Evolutionary conservation across 2,888 invertebrate species (phyloP), one percentile per base, ranked within the genome.

Genomic region (Ophion ellenae): DNA sequence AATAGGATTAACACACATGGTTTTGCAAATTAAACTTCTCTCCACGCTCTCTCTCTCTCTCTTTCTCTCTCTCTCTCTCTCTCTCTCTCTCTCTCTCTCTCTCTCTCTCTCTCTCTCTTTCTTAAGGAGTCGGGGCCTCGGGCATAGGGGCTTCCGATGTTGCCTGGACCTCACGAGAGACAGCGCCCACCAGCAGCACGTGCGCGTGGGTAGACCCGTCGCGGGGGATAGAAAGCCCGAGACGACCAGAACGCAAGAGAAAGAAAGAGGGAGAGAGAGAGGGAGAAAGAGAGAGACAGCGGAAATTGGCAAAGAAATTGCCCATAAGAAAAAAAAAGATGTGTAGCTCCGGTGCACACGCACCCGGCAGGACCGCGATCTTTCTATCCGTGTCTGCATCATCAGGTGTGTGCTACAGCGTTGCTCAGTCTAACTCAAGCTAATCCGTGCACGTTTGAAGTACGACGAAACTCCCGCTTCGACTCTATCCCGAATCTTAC

Each of bases 171-270:
- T 20, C 57, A 9, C 61, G 40, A 59, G 70, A 81, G 73, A 57
- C 24, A 24, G 63, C 81, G 78, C 81, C 81, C 75, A 81, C 70
- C 77, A 61, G 81, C 74, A 83, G 81, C 83, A 86, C 86, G 86
- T 86, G 86, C 86, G 86, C 86, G 86, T 86, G 86, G 86, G 83
- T 84, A 83, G 86, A 83, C 75, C 75, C 83, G 70, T 83, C 83
- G 77, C 45, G 73, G 77, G 47, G 66, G 53, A 71, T 74, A 63
- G 57, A 45, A 24, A 57, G 32, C 40, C 24, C 61, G 59, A 78
- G 67, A 76, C 28, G 73, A 79, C 73, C 66, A 53, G 40, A 66
- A 28, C 24, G 17, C 36, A 71, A 73, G 66, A 64, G 36, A 63
- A 67, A 40, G 40, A 53, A n/a, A 61, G 63, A 59, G 36, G 9